A percentile compares a stretch with the other conserved stretches of the same genome.
phyloP scores from a whole-genome alignment of 2,797 vertebrate genomes.

The Tympanoctomys barrerae region DNA sequence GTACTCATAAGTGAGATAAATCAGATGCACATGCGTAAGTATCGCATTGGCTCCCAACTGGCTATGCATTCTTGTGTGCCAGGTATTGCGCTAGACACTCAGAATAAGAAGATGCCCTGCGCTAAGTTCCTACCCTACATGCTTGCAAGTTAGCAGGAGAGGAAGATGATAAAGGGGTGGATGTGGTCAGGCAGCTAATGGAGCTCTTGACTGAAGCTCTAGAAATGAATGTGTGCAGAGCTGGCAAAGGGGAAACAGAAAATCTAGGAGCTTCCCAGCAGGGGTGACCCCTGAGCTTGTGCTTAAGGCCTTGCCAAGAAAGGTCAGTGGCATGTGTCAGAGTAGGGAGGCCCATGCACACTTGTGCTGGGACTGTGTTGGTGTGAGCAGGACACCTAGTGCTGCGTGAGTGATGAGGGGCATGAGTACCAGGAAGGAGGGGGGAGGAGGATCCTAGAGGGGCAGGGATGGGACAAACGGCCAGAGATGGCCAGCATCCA shows the following conservation, averaged over 20 bases:
- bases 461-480: background rate
- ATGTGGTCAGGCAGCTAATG: background rate
- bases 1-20: too few species aligned
- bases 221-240: background rate
- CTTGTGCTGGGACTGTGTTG: background rate
- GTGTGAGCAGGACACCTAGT: background rate
- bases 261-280: background rate
- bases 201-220: background rate
- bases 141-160: background rate
- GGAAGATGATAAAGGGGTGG: background rate
- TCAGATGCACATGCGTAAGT: too few species aligned
- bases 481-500: background rate
- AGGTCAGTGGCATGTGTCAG: background rate
- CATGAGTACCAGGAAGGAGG: background rate
- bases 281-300: background rate
- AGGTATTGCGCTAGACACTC: background rate
- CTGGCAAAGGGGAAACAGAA: background rate
- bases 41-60: too few species aligned
- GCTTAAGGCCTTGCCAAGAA: background rate
- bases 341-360: background rate
- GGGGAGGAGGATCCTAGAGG: background rate
- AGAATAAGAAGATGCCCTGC: background rate
- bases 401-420: fast-evolving
- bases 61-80: background rate
- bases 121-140: background rate